phyloP scores from a whole-genome alignment of 1,140 invertebrate species.

The Drosophila trapezifrons region DNA sequence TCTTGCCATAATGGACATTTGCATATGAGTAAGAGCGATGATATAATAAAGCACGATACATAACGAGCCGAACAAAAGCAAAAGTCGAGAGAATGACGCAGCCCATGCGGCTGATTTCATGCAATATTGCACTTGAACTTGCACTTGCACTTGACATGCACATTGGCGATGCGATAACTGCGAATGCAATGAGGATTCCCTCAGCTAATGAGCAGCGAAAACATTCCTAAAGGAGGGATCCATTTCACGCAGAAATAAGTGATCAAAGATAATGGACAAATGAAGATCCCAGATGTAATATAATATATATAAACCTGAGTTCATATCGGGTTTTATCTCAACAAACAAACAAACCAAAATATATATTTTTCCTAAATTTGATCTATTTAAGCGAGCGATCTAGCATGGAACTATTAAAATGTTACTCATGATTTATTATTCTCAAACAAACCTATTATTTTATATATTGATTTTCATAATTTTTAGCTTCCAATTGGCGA shows the following conservation, averaged over 20 bases:
- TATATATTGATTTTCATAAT: neutral
- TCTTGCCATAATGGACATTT: slow-evolving; percentile 28
- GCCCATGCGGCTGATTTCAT: slow-evolving; percentile 32
- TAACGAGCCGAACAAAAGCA: slow-evolving; percentile 12
- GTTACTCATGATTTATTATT: neutral
- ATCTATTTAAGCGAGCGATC: neutral
- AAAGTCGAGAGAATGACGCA: slow-evolving; percentile 34
- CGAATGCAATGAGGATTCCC: slow-evolving; percentile 15
- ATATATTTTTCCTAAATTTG: too few species aligned
- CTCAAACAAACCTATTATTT: neutral
- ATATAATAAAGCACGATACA: slow-evolving; percentile 33
- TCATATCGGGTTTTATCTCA: too few species aligned
- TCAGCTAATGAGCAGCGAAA: slow-evolving; percentile 1
- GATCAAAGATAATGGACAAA: too few species aligned
- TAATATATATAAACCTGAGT: too few species aligned
- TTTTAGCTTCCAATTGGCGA: too few species aligned
- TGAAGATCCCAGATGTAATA: too few species aligned
- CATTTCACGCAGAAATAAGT: slow-evolving; percentile 5
- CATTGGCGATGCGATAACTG: slow-evolving; percentile 49
- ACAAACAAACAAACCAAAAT: neutral
- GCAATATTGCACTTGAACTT: slow-evolving; percentile 68
- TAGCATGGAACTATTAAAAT: neutral
- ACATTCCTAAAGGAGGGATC: neutral
- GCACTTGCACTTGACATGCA: slow-evolving; percentile 73
- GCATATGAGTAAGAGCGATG: slow-evolving; percentile 15